Evolutionary conservation across 2,797 vertebrate genomes (phyloP).

Genomic region (Anisognathus igniventris): DNA sequence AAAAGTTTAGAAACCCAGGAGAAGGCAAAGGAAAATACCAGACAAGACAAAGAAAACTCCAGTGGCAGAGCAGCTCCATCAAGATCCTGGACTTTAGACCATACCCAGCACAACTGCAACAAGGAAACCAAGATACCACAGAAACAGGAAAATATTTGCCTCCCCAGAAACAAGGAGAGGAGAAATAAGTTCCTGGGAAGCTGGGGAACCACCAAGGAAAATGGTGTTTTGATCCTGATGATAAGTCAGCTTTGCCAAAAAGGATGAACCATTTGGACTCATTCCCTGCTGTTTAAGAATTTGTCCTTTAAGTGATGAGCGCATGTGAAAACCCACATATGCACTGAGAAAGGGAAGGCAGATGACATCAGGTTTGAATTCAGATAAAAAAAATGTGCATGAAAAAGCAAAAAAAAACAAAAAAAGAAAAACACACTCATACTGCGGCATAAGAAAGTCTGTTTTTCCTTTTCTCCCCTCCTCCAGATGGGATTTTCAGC

Average conservation of each 20-base stretch:
- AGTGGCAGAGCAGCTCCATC: neutral
- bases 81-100: neutral
- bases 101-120: neutral
- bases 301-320: neutral
- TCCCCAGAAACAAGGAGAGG: neutral
- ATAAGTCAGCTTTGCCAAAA: neutral
- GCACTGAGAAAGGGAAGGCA: neutral
- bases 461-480: neutral
- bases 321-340: neutral
- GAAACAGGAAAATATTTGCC: neutral
- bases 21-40: neutral
- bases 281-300: neutral
- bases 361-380: slow-evolving; percentile 2
- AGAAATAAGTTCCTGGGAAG: neutral
- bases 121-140: neutral
- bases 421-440: neutral
- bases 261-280: neutral
- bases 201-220: neutral
- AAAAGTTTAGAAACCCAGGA: neutral
- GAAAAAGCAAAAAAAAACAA: neutral
- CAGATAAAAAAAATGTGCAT: slow-evolving; percentile 2
- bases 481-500: neutral
- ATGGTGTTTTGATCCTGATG: neutral
- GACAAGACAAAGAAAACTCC: neutral
- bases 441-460: neutral